These are phyloP conservation scores for Apamea crenata DNA, from an alignment of 2,888 invertebrate genomes.

Conservation along the genomic window DNA sequence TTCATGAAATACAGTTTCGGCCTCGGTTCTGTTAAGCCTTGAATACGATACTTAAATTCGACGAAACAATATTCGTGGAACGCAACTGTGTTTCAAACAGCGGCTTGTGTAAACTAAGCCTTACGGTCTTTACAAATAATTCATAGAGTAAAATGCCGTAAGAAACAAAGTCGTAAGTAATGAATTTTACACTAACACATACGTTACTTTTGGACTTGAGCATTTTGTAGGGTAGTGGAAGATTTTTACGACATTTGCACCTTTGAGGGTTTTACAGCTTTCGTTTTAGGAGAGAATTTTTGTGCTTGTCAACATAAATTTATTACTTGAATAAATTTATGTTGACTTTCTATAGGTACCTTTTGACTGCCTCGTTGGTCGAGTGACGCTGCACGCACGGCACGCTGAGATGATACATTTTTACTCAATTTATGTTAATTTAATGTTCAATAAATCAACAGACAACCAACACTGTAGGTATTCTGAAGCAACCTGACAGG, in stretches of 20 bases:
- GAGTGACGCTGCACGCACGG: too few relatives aligned
- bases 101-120: constrained; percentile 24
- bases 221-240: constrained; percentile 11
- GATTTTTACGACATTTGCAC: constrained; percentile 28
- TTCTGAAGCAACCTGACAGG: too few relatives aligned
- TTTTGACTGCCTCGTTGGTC: not conserved
- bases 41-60: not conserved
- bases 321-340: not conserved
- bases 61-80: not conserved
- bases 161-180: constrained; percentile 36
- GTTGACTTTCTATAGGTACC: not conserved
- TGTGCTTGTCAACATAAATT: not conserved
- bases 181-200: constrained; percentile 38
- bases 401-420: too few relatives aligned
- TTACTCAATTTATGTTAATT: too few relatives aligned
- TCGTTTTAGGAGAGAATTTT: not conserved
- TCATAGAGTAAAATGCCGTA: constrained; percentile 33
- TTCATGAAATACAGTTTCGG: constrained; percentile 5
- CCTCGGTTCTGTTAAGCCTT: not conserved
- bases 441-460: too few relatives aligned
- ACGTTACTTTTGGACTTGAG: constrained; percentile 20
- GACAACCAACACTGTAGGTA: too few relatives aligned
- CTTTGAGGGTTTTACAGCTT: constrained; percentile 8
- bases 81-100: not conserved
- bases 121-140: constrained; percentile 47